Conservation (phyloP, 2,113 vertebrate species). For the Tonatia bakeri region DNA sequence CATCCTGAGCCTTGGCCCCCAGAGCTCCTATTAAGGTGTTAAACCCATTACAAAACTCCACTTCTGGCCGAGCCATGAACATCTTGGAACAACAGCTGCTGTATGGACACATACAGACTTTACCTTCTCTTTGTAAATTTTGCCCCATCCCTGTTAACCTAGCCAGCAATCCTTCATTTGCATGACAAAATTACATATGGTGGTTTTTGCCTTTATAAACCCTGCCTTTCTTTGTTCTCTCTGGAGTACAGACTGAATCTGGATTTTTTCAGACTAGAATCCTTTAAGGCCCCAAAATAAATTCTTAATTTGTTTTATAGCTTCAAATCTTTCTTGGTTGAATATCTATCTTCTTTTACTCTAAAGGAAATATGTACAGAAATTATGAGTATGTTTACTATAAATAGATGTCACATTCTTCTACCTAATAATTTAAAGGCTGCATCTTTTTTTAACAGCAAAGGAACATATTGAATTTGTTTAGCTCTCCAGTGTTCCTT, state of each 20-base stretch:
- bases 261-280: not conserved
- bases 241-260: not conserved
- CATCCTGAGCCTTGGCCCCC: not conserved
- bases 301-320: not conserved
- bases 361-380: not conserved
- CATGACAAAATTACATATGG: not conserved
- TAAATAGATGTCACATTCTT: not conserved
- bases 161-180: not conserved
- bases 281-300: not conserved
- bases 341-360: not conserved
- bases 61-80: not conserved
- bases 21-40: not conserved
- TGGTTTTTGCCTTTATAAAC: not conserved
- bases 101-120: not conserved
- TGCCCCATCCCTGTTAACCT: not conserved
- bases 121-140: not conserved
- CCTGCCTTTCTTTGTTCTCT: not conserved
- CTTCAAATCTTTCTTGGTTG: not conserved
- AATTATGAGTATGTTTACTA: not conserved
- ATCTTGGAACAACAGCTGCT: not conserved
- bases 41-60: not conserved
- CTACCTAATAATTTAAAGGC: not conserved
- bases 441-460: not conserved
- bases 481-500: not conserved
- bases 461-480: not conserved